phyloP scores from a whole-genome alignment of 2,797 vertebrate species.

The Myotis vivesi region DNA sequence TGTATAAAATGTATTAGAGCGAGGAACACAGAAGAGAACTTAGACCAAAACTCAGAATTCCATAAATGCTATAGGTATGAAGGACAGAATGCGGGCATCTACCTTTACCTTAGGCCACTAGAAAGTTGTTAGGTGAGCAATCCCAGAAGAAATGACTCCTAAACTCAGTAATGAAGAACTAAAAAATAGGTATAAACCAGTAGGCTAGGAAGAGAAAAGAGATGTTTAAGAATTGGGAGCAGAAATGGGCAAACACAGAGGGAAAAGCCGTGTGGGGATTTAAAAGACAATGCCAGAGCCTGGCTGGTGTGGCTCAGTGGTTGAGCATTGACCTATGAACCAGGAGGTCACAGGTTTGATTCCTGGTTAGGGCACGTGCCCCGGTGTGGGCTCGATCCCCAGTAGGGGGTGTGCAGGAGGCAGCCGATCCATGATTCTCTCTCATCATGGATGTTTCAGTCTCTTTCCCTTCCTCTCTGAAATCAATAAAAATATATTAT shows the following conservation, averaged over 20 bases:
- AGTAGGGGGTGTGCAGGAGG: no score
- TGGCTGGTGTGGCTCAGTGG: no score
- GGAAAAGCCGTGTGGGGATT: background rate
- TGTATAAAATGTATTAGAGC: background rate
- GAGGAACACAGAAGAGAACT: background rate
- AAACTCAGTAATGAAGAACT: conserved; percentile 20
- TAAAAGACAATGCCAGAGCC: conserved; percentile 29
- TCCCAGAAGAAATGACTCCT: conserved; percentile 44
- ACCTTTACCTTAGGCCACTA: background rate
- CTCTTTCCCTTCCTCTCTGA: no score
- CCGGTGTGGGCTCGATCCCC: no score
- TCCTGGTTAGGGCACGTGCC: no score
- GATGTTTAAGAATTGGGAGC: background rate
- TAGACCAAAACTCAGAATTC: background rate
- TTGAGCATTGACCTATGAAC: no score
- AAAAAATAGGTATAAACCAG: background rate
- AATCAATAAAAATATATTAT: no score
- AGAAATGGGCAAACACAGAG: conserved; percentile 28
- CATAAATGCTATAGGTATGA: background rate
- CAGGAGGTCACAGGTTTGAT: no score
- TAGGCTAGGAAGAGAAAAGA: background rate
- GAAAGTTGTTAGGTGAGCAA: conserved; percentile 16
- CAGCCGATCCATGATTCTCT: no score
- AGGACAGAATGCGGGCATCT: background rate
- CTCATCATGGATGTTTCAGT: no score